phyloP scores from a whole-genome alignment of 2,888 invertebrate genomes.

The Arctia plantaginis region DNA sequence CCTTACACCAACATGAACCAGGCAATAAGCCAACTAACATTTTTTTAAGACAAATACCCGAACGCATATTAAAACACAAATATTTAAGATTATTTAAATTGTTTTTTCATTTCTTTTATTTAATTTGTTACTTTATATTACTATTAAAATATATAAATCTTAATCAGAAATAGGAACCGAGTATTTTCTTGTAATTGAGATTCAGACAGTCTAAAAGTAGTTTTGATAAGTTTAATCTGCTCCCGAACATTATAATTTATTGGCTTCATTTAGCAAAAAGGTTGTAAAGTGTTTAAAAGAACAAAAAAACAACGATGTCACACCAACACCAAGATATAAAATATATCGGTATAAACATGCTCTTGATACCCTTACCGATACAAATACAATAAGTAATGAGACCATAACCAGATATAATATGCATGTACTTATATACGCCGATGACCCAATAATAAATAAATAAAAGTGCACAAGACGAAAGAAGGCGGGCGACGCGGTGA shows the following conservation, averaged over 20 bases:
- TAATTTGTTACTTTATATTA: no score
- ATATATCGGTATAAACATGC: constrained; percentile 66
- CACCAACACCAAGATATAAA: constrained; percentile 77
- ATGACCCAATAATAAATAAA: constrained; percentile 65
- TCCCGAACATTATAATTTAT: constrained; percentile 4
- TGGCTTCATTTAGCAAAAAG: constrained; percentile 18
- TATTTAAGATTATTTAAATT: neutral
- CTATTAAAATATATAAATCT: constrained; percentile 6
- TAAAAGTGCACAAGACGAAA: constrained; percentile 77
- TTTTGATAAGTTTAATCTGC: neutral
- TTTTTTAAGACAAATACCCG: neutral
- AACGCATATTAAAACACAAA: neutral
- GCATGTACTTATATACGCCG: constrained; percentile 61
- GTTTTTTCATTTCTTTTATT: neutral
- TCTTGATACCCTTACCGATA: constrained; percentile 46
- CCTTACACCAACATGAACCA: constrained; percentile 2
- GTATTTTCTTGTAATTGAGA: neutral
- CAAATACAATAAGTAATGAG: constrained; percentile 18
- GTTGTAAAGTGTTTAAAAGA: constrained; percentile 60
- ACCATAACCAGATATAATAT: constrained; percentile 67
- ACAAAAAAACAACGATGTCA: constrained; percentile 73
- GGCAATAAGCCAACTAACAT: neutral
- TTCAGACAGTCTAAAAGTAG: neutral
- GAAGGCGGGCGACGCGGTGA: constrained; percentile 46
- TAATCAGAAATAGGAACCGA: neutral